phyloP scores from a whole-genome alignment of 2,113 vertebrate species.

The Arizona elegans region DNA sequence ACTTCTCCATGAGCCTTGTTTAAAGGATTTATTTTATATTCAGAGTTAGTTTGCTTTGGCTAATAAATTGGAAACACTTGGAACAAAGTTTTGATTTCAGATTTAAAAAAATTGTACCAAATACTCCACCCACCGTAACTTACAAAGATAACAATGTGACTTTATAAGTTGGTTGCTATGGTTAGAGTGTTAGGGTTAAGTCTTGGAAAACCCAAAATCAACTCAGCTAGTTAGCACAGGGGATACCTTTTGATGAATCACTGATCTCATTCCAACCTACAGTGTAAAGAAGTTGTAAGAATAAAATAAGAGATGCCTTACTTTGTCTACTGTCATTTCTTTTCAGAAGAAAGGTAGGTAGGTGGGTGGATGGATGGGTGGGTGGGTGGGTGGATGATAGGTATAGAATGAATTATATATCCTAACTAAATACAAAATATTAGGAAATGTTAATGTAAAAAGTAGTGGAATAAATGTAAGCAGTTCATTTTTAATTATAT shows the following conservation, averaged over 20 bases:
- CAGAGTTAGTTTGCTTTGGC: slow-evolving; percentile 16
- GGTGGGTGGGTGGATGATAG: neutral
- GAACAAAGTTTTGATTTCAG: slow-evolving; percentile 36
- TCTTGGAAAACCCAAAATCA: neutral
- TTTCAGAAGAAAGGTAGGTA: neutral
- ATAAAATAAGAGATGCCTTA: neutral
- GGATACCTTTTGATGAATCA: neutral
- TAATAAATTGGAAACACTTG: neutral
- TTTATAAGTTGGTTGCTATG: neutral
- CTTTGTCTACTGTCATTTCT: neutral
- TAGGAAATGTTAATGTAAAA: neutral
- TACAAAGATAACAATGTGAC: neutral
- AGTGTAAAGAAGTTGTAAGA: neutral
- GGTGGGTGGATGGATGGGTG: too few relatives aligned
- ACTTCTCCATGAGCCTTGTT: slow-evolving; percentile 31
- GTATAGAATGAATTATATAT: neutral
- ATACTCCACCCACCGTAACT: neutral
- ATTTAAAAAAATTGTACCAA: neutral
- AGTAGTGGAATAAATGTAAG: neutral
- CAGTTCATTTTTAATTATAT: neutral
- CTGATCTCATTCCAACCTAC: neutral
- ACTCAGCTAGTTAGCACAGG: neutral
- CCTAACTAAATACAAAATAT: neutral
- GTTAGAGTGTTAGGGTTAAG: neutral
- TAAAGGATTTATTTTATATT: slow-evolving; percentile 36